A percentile compares a stretch with the other conserved stretches of the same genome.
These are phyloP conservation scores for Perizoma affinitatum DNA, from an alignment of 2,888 invertebrate genomes.

Conservation along the genomic window DNA sequence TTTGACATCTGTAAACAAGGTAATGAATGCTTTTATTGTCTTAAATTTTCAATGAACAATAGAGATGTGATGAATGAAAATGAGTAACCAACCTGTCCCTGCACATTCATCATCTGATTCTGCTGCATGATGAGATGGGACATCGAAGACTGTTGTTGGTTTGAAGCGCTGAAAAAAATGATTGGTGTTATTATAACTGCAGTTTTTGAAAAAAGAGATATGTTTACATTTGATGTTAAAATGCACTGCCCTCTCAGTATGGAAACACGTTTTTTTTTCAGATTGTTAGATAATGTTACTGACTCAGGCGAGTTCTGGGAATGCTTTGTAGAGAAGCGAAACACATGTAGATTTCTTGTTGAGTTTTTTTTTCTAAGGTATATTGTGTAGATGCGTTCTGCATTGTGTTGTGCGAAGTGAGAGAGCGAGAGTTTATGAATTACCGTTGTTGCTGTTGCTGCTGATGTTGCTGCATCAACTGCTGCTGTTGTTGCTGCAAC, in stretches of 20 bases:
- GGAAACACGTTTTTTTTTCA: too few relatives aligned
- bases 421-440: not conserved
- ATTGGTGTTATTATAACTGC: not conserved
- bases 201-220: too few relatives aligned
- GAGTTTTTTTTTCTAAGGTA: too few relatives aligned
- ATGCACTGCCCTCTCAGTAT: too few relatives aligned
- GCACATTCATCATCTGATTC: conserved; percentile 81
- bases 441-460: conserved; percentile 52
- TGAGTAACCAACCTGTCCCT: conserved; percentile 70
- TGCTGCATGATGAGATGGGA: conserved; percentile 81
- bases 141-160: conserved; percentile 80
- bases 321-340: too few relatives aligned
- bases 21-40: conserved; percentile 6
- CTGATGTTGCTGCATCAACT: conserved; percentile 85
- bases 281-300: too few relatives aligned
- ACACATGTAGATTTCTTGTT: too few relatives aligned
- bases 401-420: too few relatives aligned
- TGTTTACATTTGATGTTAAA: too few relatives aligned
- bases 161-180: conserved; percentile 59
- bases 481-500: conserved; percentile 83
- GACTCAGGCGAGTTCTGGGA: too few relatives aligned
- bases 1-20: conserved; percentile 82
- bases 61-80: conserved; percentile 7
- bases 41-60: conserved; percentile 5
- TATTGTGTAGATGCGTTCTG: too few relatives aligned